These are phyloP conservation scores for Plebejus melissa DNA, from an alignment of 2,888 invertebrate species.

Conservation along the genomic window DNA sequence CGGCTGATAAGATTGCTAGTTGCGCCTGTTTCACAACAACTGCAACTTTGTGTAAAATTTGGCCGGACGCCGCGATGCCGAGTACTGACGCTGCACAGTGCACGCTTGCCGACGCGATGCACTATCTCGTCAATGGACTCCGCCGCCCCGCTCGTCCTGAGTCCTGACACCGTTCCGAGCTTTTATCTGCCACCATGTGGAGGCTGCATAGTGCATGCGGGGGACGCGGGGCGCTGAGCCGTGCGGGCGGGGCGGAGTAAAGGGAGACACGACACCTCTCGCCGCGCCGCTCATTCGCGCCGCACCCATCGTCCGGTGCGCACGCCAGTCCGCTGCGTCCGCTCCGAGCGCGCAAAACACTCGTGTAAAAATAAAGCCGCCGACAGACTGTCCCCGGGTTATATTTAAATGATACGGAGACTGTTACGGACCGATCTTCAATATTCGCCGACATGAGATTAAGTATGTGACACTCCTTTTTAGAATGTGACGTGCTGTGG, in stretches of 20 bases:
- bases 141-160: slow-evolving; percentile 48
- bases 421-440: slow-evolving; percentile 62
- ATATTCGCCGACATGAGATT: slow-evolving; percentile 69
- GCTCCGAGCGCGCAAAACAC: slow-evolving; percentile 52
- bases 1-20: slow-evolving; percentile 24
- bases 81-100: slow-evolving; percentile 27
- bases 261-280: slow-evolving; percentile 48
- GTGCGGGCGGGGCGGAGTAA: slow-evolving; percentile 36
- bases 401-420: slow-evolving; percentile 76
- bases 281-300: slow-evolving; percentile 56
- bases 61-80: slow-evolving; percentile 46
- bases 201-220: slow-evolving; percentile 70
- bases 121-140: slow-evolving; percentile 68
- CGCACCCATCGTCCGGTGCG: slow-evolving; percentile 50
- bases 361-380: slow-evolving; percentile 76
- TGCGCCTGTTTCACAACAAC: slow-evolving; percentile 27
- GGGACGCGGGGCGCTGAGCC: slow-evolving; percentile 43
- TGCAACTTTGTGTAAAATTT: slow-evolving; percentile 35
- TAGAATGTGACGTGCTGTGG: slow-evolving; percentile 41
- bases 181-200: slow-evolving; percentile 66
- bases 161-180: slow-evolving; percentile 47
- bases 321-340: slow-evolving; percentile 51
- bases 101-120: slow-evolving; percentile 47
- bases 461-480: slow-evolving; percentile 67
- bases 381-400: slow-evolving; percentile 73